Percentiles rank a stretch among this genome's conserved stretches.
phyloP scores from a whole-genome alignment of 2,888 invertebrate genomes.

The Nipponacmea schrenckii region DNA sequence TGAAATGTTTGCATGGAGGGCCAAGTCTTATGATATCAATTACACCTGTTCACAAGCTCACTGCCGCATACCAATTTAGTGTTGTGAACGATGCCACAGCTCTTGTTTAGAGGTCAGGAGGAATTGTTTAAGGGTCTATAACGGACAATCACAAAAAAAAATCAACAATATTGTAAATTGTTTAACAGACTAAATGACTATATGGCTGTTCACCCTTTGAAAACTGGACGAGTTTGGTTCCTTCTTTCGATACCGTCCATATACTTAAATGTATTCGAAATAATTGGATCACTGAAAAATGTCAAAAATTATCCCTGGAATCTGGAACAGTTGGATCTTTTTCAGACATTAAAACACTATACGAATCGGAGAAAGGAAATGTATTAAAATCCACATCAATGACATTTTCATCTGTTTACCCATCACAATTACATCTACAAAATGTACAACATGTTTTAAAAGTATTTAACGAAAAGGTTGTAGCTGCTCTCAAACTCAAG shows the following conservation, averaged over 20 bases:
- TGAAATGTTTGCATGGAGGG: slow-evolving; percentile 15
- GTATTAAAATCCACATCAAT: too few species aligned
- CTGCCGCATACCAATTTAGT: slow-evolving; percentile 10
- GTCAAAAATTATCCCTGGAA: too few species aligned
- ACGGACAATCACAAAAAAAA: slow-evolving; percentile 17
- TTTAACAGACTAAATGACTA: background rate
- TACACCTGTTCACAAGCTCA: slow-evolving; percentile 10
- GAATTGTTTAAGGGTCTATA: slow-evolving; percentile 6
- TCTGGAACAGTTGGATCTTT: background rate
- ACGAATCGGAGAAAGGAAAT: too few species aligned
- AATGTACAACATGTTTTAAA: background rate
- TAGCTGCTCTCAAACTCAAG: background rate
- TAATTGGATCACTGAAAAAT: slow-evolving; percentile 18
- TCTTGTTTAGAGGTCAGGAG: slow-evolving; percentile 9
- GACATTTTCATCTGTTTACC: background rate
- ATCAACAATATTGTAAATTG: slow-evolving; percentile 11
- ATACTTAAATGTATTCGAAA: slow-evolving; percentile 12
- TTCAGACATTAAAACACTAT: too few species aligned
- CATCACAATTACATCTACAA: background rate
- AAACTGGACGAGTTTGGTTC: background rate
- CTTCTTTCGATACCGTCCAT: slow-evolving; percentile 13
- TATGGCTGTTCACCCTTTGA: background rate
- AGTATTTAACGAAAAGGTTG: background rate
- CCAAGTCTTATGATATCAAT: slow-evolving; percentile 14
- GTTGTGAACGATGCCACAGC: slow-evolving; percentile 11